Evolutionary conservation across 2,113 vertebrate species (phyloP).

Genomic region (Gila orcuttii): DNA sequence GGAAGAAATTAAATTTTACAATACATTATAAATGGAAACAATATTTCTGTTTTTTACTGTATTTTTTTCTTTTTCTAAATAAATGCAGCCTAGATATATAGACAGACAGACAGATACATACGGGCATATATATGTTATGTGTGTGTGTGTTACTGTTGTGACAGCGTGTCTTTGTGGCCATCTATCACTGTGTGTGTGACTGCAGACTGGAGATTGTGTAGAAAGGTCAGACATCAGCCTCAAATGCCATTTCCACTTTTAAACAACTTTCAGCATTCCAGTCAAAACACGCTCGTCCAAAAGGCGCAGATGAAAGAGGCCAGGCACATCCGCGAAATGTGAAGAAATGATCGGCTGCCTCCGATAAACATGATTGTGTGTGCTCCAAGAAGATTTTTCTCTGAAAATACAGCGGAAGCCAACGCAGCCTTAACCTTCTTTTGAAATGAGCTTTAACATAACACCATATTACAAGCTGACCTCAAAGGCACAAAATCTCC

Average conservation of each 20-base stretch:
- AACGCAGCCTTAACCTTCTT: conserved; percentile 35
- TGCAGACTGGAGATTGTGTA: conserved; percentile 55
- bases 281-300: conserved; percentile 51
- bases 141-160: conserved; percentile 28
- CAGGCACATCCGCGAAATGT: conserved; percentile 35
- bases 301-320: conserved; percentile 51
- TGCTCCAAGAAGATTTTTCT: conserved; percentile 30
- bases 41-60: no score
- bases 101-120: no score
- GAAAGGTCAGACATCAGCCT: conserved; percentile 63
- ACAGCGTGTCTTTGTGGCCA: conserved; percentile 37
- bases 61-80: no score
- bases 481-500: conserved; percentile 39
- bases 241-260: conserved; percentile 66
- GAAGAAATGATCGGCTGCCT: conserved; percentile 51
- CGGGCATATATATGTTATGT: background rate
- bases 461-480: conserved; percentile 48
- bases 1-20: no score
- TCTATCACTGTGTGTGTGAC: conserved; percentile 58
- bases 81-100: no score
- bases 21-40: no score
- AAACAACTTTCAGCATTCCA: conserved; percentile 62
- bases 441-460: conserved; percentile 42
- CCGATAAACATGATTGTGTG: conserved; percentile 46
- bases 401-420: conserved; percentile 12